Percentiles rank a stretch among this genome's conserved stretches.
Conservation (phyloP, 2,797 vertebrate genomes). For the Rallus crepitans region DNA sequence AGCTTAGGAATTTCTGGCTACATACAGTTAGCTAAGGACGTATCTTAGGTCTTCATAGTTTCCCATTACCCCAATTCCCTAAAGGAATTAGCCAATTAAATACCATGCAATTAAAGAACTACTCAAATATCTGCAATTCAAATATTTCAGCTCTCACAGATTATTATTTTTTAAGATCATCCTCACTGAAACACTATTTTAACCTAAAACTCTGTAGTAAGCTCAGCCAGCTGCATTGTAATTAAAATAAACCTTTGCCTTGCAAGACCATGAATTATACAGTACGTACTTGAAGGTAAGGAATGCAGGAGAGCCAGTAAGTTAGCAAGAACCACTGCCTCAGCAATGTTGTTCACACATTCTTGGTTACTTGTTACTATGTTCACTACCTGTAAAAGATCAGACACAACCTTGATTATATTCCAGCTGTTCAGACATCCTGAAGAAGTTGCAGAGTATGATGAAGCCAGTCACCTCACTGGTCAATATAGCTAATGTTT, state of each 20-base stretch:
- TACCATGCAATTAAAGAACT: background rate
- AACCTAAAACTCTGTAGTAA: background rate
- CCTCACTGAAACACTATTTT: background rate
- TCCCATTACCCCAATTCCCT: background rate
- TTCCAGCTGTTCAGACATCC: background rate
- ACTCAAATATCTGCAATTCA: background rate
- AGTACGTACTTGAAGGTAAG: conserved; percentile 93
- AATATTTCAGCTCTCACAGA: background rate
- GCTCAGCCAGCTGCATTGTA: background rate
- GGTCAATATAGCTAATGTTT: background rate
- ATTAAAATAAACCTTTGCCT: background rate
- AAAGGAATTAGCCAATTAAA: background rate
- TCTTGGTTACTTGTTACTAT: conserved; percentile 98
- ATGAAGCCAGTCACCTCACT: background rate
- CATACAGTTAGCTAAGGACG: background rate
- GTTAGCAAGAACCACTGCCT: conserved; percentile 94
- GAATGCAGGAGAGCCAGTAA: conserved; percentile 95
- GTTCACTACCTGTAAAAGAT: conserved; percentile 90
- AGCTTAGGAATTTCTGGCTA: background rate
- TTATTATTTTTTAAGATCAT: background rate
- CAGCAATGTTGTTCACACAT: conserved; percentile 96
- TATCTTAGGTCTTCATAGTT: background rate
- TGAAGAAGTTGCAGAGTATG: background rate
- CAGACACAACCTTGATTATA: background rate
- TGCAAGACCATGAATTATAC: background rate